Evolutionary conservation across 2,113 vertebrate genomes (phyloP), one percentile per base, ranked within the genome.

Genomic region (Xiphophorus hellerii): DNA sequence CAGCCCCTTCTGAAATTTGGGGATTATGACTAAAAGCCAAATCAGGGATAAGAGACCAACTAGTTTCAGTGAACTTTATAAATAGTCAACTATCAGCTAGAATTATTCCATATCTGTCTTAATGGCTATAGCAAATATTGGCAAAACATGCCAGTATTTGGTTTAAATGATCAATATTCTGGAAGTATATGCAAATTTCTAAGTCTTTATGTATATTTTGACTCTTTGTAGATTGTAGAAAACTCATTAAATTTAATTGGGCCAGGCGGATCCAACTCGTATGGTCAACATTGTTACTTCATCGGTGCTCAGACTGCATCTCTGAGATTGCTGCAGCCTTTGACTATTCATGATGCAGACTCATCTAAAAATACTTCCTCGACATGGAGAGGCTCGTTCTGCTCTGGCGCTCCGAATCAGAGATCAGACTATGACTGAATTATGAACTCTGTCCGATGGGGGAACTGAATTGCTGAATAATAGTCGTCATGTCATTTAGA

Each of bases 261-360:
- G 25, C 9, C 22, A n/a, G 2, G 7, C 9, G 8, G 51, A 10
- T 10, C 51, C 25, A 58, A 58, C 17, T 10, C 25, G n/a, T 22
- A 58, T n/a, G 51, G 25, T 17, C 20, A 58, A n/a, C 51, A 11
- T 58, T 58, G 51, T n/a, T 58, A 11, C 51, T 17, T 64, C 63
- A 31, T 58, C 20, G 33, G 58, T 42, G 66, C 54, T 22, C 74
- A 70, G 31, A 80, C 22, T 51, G 29, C 44, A 51, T 81, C 74
- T 77, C 5, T 62, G 20, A 71, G 54, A 71, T 66, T 30, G 48
- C 61, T 28, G 54, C 62, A 51, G 62, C 44, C 62, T 73, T 76
- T 83, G 75, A 81, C 61, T 82, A 54, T 78, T 80, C 74, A 76
- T 76, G 76, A 69, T 29, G 20, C 62, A 78, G 28, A 62, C 54